These are phyloP conservation scores for Plectus sambesii DNA, from an alignment of 1,140 invertebrate genomes.

Conservation along the genomic window DNA sequence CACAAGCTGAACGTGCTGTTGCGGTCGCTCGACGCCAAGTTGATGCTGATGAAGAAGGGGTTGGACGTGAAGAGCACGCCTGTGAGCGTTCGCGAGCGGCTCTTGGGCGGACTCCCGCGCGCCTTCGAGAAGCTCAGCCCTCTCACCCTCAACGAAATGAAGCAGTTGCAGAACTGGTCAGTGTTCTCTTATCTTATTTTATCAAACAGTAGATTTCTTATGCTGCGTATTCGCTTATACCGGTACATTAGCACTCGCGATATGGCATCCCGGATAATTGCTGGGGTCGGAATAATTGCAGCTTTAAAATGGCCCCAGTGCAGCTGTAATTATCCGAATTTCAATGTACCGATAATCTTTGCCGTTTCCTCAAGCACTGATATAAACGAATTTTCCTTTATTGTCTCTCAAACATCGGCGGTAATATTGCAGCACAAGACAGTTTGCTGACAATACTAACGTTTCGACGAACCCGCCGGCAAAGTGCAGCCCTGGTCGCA, in stretches of 20 bases:
- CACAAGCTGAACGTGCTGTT: slow-evolving; percentile 65
- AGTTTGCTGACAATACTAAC: no score
- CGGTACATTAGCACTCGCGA: no score
- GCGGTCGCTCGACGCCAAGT: slow-evolving; percentile 66
- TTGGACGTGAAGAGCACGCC: neutral
- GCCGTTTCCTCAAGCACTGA: no score
- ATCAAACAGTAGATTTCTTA: slow-evolving; percentile 50
- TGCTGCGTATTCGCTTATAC: no score
- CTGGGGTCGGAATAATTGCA: slow-evolving; percentile 16
- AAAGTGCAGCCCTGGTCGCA: neutral
- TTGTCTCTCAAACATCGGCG: no score
- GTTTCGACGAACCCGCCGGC: no score
- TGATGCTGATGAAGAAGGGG: slow-evolving; percentile 23
- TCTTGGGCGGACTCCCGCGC: slow-evolving; percentile 58
- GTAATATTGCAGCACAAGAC: no score
- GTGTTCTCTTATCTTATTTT: slow-evolving; percentile 2
- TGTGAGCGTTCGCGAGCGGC: slow-evolving; percentile 53
- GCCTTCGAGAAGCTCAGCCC: slow-evolving; percentile 72
- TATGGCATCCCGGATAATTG: no score
- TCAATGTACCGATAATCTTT: no score
- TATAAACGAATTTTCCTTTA: no score
- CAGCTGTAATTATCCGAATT: no score
- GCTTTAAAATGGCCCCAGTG: neutral
- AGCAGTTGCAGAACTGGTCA: slow-evolving; percentile 34
- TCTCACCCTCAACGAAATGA: slow-evolving; percentile 51